These are phyloP conservation scores for Hipposideros larvatus DNA, from an alignment of 2,797 vertebrate genomes.

Conservation along the genomic window DNA sequence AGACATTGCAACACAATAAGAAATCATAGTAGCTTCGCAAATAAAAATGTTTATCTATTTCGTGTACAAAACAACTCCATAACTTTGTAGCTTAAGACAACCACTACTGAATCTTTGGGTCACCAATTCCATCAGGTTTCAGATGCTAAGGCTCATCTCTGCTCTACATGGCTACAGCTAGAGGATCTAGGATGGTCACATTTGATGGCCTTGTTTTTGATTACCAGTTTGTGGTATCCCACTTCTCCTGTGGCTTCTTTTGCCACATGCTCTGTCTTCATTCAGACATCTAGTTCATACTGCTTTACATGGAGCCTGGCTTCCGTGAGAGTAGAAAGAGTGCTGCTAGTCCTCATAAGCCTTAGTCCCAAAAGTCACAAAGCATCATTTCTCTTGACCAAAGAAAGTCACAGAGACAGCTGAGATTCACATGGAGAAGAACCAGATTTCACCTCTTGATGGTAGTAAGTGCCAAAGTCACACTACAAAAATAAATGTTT, in stretches of 20 bases:
- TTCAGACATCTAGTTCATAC: background rate
- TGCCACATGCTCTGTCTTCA: background rate
- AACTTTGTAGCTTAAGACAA: background rate
- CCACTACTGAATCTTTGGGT: background rate
- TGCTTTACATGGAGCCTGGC: background rate
- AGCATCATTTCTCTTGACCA: background rate
- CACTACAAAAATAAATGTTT: background rate
- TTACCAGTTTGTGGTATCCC: background rate
- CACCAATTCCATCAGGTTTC: background rate
- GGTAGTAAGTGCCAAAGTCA: background rate
- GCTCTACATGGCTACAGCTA: background rate
- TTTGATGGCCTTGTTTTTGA: background rate
- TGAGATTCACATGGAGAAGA: background rate
- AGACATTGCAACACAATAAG: background rate
- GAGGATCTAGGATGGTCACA: background rate
- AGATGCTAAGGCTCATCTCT: background rate
- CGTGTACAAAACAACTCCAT: background rate
- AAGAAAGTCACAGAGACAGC: background rate
- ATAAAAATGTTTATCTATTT: background rate
- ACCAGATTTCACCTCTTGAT: fast-evolving
- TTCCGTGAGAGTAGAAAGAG: background rate
- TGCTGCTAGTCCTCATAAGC: background rate
- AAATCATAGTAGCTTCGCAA: background rate
- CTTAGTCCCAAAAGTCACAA: background rate
- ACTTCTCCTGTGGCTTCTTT: background rate